Evolutionary conservation across 1,140 invertebrate genomes (phyloP).

Genomic region (Copidosoma floridanum): DNA sequence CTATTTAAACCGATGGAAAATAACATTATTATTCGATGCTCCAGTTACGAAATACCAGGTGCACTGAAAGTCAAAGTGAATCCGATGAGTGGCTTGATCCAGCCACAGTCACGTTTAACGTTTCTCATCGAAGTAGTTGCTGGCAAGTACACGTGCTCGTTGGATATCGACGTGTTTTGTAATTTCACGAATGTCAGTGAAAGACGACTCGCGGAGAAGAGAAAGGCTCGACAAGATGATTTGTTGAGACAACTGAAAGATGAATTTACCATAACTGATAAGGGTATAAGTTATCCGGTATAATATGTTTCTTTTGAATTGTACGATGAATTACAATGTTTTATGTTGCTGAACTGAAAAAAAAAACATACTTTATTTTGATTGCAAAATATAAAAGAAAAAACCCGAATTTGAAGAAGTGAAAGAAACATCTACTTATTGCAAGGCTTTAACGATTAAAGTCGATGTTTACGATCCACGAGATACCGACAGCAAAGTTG

Average conservation of each 20-base stretch:
- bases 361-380: neutral
- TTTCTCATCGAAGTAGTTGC: constrained; percentile 32
- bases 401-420: constrained; percentile 9
- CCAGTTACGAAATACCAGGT: constrained; percentile 29
- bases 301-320: no score
- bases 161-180: constrained; percentile 37
- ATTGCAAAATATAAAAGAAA: neutral
- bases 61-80: constrained; percentile 32
- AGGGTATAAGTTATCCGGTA: constrained; percentile 36
- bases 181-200: constrained; percentile 38
- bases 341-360: neutral
- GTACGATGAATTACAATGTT: neutral
- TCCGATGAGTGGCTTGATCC: constrained; percentile 38
- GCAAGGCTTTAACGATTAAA: constrained; percentile 32
- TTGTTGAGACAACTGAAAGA: constrained; percentile 28
- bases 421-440: constrained; percentile 32
- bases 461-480: constrained; percentile 26
- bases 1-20: constrained; percentile 5
- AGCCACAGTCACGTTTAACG: constrained; percentile 33
- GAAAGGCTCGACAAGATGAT: constrained; percentile 23
- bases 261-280: constrained; percentile 43
- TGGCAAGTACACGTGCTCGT: constrained; percentile 27
- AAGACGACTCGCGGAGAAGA: constrained; percentile 35
- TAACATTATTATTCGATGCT: constrained; percentile 13
- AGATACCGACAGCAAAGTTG: constrained; percentile 25